These are phyloP conservation scores for Alethe castanea DNA, from an alignment of 2,113 vertebrate species.

Conservation along the genomic window DNA sequence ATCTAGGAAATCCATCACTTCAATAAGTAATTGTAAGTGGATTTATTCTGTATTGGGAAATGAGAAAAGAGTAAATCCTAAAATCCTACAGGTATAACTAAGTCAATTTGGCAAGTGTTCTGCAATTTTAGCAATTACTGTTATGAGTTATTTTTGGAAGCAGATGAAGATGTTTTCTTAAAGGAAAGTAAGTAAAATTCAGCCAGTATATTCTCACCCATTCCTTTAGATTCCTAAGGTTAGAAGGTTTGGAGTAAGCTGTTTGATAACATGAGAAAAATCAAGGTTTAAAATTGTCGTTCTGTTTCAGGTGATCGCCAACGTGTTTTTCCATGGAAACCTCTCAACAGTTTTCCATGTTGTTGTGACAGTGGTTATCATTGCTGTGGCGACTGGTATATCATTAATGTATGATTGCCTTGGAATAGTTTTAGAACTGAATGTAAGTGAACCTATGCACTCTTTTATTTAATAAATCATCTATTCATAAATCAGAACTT, in stretches of 20 bases:
- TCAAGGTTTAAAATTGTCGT: background rate
- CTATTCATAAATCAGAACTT: background rate
- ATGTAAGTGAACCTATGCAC: constrained; percentile 79
- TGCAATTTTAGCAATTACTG: background rate
- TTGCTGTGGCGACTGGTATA: constrained; percentile 75
- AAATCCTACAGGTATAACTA: background rate
- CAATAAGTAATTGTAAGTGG: background rate
- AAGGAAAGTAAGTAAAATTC: background rate
- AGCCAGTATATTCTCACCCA: background rate
- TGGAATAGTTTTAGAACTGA: constrained; percentile 90
- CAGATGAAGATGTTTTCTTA: background rate
- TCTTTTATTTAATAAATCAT: background rate
- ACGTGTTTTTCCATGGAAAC: constrained; percentile 81
- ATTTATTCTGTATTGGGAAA: background rate
- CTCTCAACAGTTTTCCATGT: constrained; percentile 80
- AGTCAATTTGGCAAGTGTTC: background rate
- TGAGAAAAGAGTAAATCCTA: background rate
- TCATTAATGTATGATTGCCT: constrained; percentile 88
- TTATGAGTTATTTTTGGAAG: background rate
- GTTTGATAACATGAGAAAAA: background rate
- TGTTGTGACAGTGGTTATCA: constrained; percentile 78
- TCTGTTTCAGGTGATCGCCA: constrained; percentile 86
- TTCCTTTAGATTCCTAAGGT: background rate
- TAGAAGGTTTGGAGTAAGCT: background rate
- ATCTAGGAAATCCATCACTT: background rate